These are phyloP conservation scores for Watsonalla cultraria DNA, from an alignment of 2,888 invertebrate species.

Conservation along the genomic window DNA sequence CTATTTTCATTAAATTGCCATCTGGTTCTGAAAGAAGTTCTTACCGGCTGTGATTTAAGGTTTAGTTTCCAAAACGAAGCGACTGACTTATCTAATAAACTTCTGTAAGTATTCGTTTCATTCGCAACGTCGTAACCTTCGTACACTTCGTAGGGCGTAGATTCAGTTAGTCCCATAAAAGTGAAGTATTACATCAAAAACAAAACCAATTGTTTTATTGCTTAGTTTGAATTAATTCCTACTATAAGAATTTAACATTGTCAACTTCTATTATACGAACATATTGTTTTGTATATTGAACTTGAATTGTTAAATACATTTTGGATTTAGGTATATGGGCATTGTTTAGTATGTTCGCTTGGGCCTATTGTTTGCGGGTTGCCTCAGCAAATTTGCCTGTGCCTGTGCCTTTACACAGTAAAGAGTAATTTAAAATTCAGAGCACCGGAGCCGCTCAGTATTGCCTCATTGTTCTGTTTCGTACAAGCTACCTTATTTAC, in stretches of 20 bases:
- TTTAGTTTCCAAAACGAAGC: not conserved
- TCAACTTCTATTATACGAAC: too few relatives aligned
- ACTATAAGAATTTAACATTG: too few relatives aligned
- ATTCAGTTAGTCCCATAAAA: too few relatives aligned
- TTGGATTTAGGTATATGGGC: not conserved
- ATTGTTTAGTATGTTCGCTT: not conserved
- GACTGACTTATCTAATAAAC: not conserved
- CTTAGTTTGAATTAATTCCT: too few relatives aligned
- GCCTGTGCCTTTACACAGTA: too few relatives aligned
- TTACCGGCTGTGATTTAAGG: not conserved
- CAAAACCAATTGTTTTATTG: too few relatives aligned
- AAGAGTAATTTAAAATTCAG: constrained; percentile 74
- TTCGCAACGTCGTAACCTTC: not conserved
- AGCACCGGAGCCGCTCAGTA: constrained; percentile 57
- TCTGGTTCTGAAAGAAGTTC: not conserved
- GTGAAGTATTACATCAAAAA: too few relatives aligned
- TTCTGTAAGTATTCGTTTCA: constrained; percentile 1
- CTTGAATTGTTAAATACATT: too few relatives aligned
- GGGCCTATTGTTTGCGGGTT: constrained; percentile 47
- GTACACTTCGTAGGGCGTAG: too few relatives aligned
- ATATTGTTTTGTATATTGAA: too few relatives aligned
- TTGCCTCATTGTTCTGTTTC: constrained; percentile 46
- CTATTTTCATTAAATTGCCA: constrained; percentile 5
- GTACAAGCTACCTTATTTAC: constrained; percentile 16
- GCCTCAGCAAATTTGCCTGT: constrained; percentile 57